Conservation (phyloP, 2,888 invertebrate genomes). For the Mythimna lalbum region DNA sequence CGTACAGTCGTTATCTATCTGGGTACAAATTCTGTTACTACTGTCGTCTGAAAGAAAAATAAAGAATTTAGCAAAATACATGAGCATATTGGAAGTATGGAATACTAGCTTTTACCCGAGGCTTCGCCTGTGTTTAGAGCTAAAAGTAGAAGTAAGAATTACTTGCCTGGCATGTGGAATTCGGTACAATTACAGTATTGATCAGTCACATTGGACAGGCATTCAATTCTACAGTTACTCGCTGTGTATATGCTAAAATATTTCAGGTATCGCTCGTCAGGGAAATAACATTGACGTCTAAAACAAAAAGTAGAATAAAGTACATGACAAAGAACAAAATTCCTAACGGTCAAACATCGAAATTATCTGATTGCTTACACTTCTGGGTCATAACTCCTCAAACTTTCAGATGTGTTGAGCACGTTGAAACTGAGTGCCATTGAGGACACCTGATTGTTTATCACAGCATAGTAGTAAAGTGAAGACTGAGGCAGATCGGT, state of each 20-base stretch:
- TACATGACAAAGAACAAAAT: background rate
- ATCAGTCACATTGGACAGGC: constrained; percentile 71
- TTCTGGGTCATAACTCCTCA: constrained; percentile 66
- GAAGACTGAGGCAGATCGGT: constrained; percentile 72
- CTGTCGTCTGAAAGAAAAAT: constrained; percentile 35
- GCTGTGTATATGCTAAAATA: constrained; percentile 76
- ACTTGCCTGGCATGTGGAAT: constrained; percentile 79
- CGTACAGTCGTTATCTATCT: background rate
- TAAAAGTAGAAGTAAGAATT: background rate
- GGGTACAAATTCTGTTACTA: constrained; percentile 40
- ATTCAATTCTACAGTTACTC: constrained; percentile 76
- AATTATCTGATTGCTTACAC: constrained; percentile 62
- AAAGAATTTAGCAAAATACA: background rate
- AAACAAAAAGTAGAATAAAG: constrained; percentile 39
- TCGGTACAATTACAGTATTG: constrained; percentile 69
- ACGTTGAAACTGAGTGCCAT: constrained; percentile 72
- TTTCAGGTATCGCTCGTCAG: constrained; percentile 66
- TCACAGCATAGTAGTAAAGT: constrained; percentile 71
- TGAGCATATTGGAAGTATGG: too few species aligned
- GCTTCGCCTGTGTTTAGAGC: too few species aligned
- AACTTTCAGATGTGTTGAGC: constrained; percentile 67
- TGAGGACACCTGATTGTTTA: constrained; percentile 68
- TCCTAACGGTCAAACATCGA: background rate
- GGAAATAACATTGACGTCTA: constrained; percentile 78
- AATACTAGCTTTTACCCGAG: too few species aligned